A percentile compares a stretch with the other conserved stretches of the same genome.
These are phyloP conservation scores for Gallinago jamesoni DNA, from an alignment of 2,113 vertebrate genomes.

Conservation along the genomic window DNA sequence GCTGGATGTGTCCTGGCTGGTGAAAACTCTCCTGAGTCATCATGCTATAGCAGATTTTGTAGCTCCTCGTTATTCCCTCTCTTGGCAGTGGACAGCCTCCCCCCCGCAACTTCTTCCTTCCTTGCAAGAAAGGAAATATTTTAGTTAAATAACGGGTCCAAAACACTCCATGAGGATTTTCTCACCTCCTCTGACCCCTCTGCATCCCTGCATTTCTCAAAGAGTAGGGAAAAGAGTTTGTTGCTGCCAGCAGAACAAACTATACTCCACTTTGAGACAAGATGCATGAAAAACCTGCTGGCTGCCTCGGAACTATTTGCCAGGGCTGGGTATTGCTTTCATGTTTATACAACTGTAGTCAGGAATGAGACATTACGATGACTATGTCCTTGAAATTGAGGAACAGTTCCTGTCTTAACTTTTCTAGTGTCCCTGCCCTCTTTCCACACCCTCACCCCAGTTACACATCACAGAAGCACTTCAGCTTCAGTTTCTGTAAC, in stretches of 20 bases:
- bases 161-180: neutral
- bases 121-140: neutral
- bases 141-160: neutral
- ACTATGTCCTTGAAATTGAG: neutral
- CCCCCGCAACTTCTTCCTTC: neutral
- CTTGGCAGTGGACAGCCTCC: neutral
- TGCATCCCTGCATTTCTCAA: neutral
- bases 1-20: neutral
- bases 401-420: neutral
- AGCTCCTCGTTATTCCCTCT: neutral
- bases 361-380: neutral
- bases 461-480: neutral
- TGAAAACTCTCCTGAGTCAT: constrained; percentile 3
- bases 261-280: neutral
- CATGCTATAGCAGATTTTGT: neutral
- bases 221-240: neutral
- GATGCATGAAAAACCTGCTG: neutral
- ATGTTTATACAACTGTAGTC: neutral
- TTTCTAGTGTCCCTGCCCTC: neutral
- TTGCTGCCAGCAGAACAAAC: neutral
- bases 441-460: neutral
- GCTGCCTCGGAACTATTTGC: neutral
- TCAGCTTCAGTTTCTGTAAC: neutral
- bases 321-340: neutral
- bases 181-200: neutral